Base-by-base conservation (phyloP, 2,888 invertebrate genomes). In the Lysandra bellargus region DNA sequence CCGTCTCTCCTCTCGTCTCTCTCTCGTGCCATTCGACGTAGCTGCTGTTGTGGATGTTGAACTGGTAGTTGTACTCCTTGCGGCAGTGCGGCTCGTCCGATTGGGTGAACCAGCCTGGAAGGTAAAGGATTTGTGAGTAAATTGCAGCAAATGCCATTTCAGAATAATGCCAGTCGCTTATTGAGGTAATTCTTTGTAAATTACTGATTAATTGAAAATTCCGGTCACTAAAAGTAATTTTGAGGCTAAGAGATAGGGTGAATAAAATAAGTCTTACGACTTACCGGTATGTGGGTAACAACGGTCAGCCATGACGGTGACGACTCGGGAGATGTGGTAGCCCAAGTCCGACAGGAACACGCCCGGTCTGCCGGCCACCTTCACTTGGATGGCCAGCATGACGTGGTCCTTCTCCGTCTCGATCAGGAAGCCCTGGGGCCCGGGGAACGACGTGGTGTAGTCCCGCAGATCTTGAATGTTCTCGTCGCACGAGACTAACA, bases 321-420 rank as follows among this genome's bases (percentile, higher is more conserved):
- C 96, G 44, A 97, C 98, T 77, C 98, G 95, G 72, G 97, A 96
- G 81, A 98, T 97, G 89, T 98, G 98, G 91, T 98, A 98, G 6
- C 98, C 98, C 77, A 98, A 97, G 92, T 98, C 98, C 75, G 98
- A 96, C 78, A 98, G 95, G 90, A 98, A 95, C 74, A 97, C 95
- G 57, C 98, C 98, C 7, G 95, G 92, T 82, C 98, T 96, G 78
- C 96, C 97, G 33, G 95, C 96, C 78, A 98, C 96, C 86, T 95
- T 95, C 79, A 98, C 95, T 84, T 96, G 96, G 86, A 98, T 95
- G 78, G 97, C 97, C 80, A 98, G 96, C 91, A 98, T 95, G 17
- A 98, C 97, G 90, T 98, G 98, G 87, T 98, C 98, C 88, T 98
- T 98, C 90, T 98, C 98, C 1, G 97, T 96, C 83, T 96, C 96